Evolutionary conservation across 2,888 invertebrate species (phyloP), one percentile per base, ranked within the genome.

Genomic region (Strigamia transsilvanica): DNA sequence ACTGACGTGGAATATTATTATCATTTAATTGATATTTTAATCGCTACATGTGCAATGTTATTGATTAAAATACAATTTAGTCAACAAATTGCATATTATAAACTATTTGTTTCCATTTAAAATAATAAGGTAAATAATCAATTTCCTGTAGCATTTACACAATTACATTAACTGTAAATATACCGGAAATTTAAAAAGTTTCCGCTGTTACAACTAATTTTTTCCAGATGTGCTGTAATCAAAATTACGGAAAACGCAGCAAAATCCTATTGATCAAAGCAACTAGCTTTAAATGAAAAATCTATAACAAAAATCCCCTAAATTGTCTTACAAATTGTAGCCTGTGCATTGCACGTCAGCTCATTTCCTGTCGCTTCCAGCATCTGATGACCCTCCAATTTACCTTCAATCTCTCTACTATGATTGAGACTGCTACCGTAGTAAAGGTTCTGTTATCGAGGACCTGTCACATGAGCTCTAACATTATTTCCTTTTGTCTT

Each of bases 301-400:
- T 61, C 61, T 61, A 61, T 61, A 61, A 9, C 23, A 61, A 61
- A 61, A n/a, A 61, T 61, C 61, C 23, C 18, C 61, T 61, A 61
- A 61, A 61, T 61, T 61, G 61, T 61, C 61, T 61, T 61, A 61
- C 61, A 61, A 61, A 61, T 61, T 61, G 61, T 21, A 61, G n/a
- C 61, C 61, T 61, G 18, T 23, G 61, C 61, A 61, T 61, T 61
- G 61, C 61, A 61, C 61, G 61, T 61, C 61, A 61, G 61, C 61
- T 61, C 61, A 61, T 61, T 61, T 61, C 61, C 61, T 61, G 61
- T 61, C 61, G 61, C 61, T 61, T 23, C 61, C 21, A 61, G 61
- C 61, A 61, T 61, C 61, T 61, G 61, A 61, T 61, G 61, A 61
- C 61, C 61, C 61, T 61, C 61, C 61, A 61, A 61, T 61, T 61